Evolutionary conservation across 1,140 invertebrate species (phyloP).

Genomic region (Pseudomyrmex flavicornis): DNA sequence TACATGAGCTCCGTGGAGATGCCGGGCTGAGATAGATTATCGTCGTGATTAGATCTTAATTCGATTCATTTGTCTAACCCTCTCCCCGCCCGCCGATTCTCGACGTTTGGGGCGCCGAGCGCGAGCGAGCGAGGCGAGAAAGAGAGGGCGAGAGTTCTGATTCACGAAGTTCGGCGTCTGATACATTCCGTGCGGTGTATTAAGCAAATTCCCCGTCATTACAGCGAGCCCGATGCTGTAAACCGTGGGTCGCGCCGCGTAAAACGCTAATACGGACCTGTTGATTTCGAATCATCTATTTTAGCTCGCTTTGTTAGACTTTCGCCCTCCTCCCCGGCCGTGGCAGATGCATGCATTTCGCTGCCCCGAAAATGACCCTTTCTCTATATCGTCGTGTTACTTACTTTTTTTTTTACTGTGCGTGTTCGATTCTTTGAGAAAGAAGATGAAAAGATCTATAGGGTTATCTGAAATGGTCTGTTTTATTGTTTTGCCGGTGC

Average conservation of each 20-base stretch:
- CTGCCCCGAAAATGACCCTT: constrained; percentile 6
- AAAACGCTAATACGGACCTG: constrained; percentile 55
- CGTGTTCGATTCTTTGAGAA: too few relatives aligned
- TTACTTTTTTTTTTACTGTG: constrained; percentile 7
- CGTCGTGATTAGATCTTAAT: constrained; percentile 62
- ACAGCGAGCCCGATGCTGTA: constrained; percentile 48
- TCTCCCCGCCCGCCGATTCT: constrained; percentile 1
- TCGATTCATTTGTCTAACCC: constrained; percentile 56
- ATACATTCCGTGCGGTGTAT: constrained; percentile 61
- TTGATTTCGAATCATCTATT: constrained; percentile 60
- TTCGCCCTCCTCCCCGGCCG: not conserved
- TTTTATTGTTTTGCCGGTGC: too few relatives aligned
- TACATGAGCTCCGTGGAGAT: constrained; percentile 49
- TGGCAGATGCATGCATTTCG: not conserved
- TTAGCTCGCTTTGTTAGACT: constrained; percentile 38
- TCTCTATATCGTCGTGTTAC: not conserved
- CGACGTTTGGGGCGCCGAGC: not conserved
- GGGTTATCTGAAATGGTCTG: too few relatives aligned
- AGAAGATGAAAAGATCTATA: too few relatives aligned
- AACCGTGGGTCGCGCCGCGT: constrained; percentile 40
- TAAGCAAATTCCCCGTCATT: constrained; percentile 61
- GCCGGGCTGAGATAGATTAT: constrained; percentile 58
- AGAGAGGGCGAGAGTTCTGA: constrained; percentile 29
- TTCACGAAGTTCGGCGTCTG: constrained; percentile 55
- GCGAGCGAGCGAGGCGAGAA: not conserved